Evolutionary conservation across 2,888 invertebrate species (phyloP), one percentile per base, ranked within the genome.

Genomic region (Microctonus brassicae): DNA sequence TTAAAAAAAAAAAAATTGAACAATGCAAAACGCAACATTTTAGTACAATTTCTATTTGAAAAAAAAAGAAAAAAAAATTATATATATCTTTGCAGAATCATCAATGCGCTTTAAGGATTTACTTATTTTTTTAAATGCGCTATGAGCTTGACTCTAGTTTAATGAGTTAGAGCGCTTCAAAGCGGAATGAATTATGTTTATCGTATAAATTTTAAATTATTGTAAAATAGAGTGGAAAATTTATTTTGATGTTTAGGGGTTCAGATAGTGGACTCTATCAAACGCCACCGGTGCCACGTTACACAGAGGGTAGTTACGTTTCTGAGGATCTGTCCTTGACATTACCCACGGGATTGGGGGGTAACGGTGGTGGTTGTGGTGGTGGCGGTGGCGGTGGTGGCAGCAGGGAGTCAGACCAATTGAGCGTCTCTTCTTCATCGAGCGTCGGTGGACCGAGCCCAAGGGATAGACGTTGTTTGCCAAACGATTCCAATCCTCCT

Each of bases 391-490:
- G 91, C n/a, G 20, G 47, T 47, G 47, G 47, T 17, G 47, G 47
- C 17, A 80, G 87, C 73, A 87, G 91, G 73, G 91, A 91, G 80
- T 89, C 89, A 36, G 92, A 92, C 82, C 90, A 91, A 84, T 89
- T 91, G 82, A 91, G 91, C 83, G 87, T 92, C 73, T 91, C 91
- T 52, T 91, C 91, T 3, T 90, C 91, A 20, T 91, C 91, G 66
- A 91, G 91, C 83, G 88, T 90, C 71, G 90, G 90, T 55, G 90
- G 90, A 68, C 89, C 90, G 53, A 87, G 88, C 76, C 87, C 88
- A 63, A 84, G 88, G 76, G 88, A 88, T 72, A 84, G 88, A 62
- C 87, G 87, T 74, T 88, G 89, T 82, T 83, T 90, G 75, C 89
- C 89, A 76, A 89, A 89, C 79, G 88, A 88, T 79, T 84, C 86